Evolutionary conservation across 2,797 vertebrate species (phyloP), one percentile per base, ranked within the genome.

Genomic region (Pagetopsis macropterus): DNA sequence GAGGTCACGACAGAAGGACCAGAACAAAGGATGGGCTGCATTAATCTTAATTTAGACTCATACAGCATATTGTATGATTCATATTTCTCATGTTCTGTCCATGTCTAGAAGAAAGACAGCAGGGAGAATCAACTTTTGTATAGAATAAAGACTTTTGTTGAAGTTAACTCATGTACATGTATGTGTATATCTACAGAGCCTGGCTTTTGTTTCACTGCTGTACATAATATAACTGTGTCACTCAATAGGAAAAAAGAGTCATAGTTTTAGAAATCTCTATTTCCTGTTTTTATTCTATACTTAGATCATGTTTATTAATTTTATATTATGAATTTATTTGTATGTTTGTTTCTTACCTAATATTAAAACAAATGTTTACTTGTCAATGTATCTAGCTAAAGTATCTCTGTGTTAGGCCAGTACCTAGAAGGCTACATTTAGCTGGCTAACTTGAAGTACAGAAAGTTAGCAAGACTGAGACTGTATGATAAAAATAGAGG

Each of bases 1-100:
- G 86, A 92, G 82, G 87, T 92, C 90, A 89, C 51, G 55, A 74
- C 75, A 85, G 64, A 74, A 72, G 56, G 76, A 85, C 63, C 72
- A 86, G 87, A 91, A 90, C 84, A 90, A 90, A 90, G 87, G 85
- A 87, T 80, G 80, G 79, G 66, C 79, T 77, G 72, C 72, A 71
- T 65, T 71, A 84, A 72, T 81, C 63, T 51, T 67, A 56, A 75
- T 60, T 61, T 64, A 37, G 41, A 65, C 69, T 55, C 46, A 19
- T n/a, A 50, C 56, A 19, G 50, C 64, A 66, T 41, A 45, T 37
- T 58, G 48, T 27, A 68, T 43, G 1, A 31, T 14, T 12, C 3
- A n/a, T 19, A 5, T 23, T n/a, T 54, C n/a, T 65, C 43, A 57
- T 33, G 21, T 31, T 17, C 65, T 61, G 48, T 9, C n/a, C 19